Percentiles rank a stretch among this genome's conserved stretches.
Evolutionary conservation across 2,113 vertebrate genomes (phyloP).

Genomic region (Nerophis ophidion): DNA sequence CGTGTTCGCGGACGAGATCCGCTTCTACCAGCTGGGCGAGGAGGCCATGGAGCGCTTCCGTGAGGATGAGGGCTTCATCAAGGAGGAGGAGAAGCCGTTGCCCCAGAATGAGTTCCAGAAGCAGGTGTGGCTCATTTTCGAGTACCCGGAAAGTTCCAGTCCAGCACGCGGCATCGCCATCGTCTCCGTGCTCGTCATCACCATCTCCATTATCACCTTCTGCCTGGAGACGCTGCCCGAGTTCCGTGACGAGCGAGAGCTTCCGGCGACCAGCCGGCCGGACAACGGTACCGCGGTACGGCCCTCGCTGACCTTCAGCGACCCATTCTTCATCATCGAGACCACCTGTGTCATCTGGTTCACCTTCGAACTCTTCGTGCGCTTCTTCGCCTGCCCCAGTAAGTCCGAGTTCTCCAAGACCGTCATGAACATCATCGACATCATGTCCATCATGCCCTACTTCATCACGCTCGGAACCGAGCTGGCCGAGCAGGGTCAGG

Average conservation of each 20-base stretch:
- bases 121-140: constrained; percentile 97
- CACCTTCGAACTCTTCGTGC: constrained; percentile 91
- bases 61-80: constrained; percentile 92
- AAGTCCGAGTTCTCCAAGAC: constrained; percentile 91
- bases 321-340: constrained; percentile 95
- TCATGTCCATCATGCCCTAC: constrained; percentile 95
- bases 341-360: constrained; percentile 98
- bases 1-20: constrained; percentile 89
- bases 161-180: constrained; percentile 89
- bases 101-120: constrained; percentile 87
- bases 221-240: constrained; percentile 94
- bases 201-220: constrained; percentile 95
- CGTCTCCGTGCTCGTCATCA: constrained; percentile 91
- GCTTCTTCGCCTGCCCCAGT: constrained; percentile 93
- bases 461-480: constrained; percentile 95
- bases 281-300: constrained; percentile 69
- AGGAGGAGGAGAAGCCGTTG: constrained; percentile 88
- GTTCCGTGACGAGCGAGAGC: constrained; percentile 88
- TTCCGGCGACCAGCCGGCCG: constrained; percentile 60
- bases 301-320: constrained; percentile 76
- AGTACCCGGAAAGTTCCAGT: constrained; percentile 91
- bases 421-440: constrained; percentile 95
- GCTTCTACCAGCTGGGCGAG: constrained; percentile 92
- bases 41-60: constrained; percentile 90
- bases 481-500: constrained; percentile 80